Evolutionary conservation across 2,888 invertebrate genomes (phyloP).

Genomic region (Hemithea aestivaria): DNA sequence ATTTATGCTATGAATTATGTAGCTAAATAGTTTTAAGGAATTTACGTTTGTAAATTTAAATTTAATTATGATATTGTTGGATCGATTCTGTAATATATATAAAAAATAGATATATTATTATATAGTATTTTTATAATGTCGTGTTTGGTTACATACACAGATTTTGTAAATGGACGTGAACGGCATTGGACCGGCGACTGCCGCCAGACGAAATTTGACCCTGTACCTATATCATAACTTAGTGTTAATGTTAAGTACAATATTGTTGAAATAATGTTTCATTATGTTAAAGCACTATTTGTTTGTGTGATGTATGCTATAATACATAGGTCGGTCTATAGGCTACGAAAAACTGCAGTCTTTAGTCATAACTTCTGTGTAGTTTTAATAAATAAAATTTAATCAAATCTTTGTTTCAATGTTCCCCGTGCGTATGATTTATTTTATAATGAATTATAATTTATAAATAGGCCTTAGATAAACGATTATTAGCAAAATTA

Average conservation of each 20-base stretch:
- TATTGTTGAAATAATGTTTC: slow-evolving; percentile 67
- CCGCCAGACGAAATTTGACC: slow-evolving; percentile 31
- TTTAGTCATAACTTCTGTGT: slow-evolving; percentile 66
- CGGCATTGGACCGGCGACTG: slow-evolving; percentile 33
- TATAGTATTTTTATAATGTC: slow-evolving; percentile 66
- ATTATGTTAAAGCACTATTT: slow-evolving; percentile 62
- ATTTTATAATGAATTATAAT: no score
- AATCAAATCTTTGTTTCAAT: slow-evolving; percentile 35
- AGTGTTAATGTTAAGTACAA: slow-evolving; percentile 74
- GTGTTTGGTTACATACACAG: slow-evolving; percentile 44
- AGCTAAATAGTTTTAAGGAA: slow-evolving; percentile 52
- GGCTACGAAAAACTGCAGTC: slow-evolving; percentile 54
- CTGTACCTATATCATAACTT: slow-evolving; percentile 54
- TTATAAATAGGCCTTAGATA: no score
- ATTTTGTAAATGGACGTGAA: slow-evolving; percentile 38
- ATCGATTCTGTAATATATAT: slow-evolving; percentile 71
- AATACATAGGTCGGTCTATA: slow-evolving; percentile 52
- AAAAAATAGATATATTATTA: slow-evolving; percentile 53
- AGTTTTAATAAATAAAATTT: slow-evolving; percentile 73
- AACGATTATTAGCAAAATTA: no score
- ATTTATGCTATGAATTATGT: slow-evolving; percentile 39
- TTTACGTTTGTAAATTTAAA: slow-evolving; percentile 69
- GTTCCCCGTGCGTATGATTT: no score
- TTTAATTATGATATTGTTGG: slow-evolving; percentile 73
- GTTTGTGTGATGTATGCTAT: slow-evolving; percentile 64